A percentile compares a stretch with the other conserved stretches of the same genome.
Evolutionary conservation across 2,797 vertebrate species (phyloP).

Genomic region (Anniella stebbinsi): DNA sequence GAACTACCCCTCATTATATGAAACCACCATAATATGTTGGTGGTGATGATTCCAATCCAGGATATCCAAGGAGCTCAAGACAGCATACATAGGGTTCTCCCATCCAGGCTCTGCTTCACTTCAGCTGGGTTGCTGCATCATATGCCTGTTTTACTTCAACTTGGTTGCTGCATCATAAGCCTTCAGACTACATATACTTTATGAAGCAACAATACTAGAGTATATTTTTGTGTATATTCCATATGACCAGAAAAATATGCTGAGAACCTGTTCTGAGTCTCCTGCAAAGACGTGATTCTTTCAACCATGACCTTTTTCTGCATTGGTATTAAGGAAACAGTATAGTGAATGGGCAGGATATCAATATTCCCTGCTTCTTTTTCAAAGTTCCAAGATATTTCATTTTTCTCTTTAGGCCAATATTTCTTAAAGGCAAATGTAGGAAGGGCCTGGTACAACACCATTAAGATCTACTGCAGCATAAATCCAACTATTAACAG

Average conservation of each 20-base stretch:
- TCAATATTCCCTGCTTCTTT: neutral
- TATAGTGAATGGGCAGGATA: fast-evolving
- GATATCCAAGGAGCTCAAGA: neutral
- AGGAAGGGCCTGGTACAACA: neutral
- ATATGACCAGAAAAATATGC: neutral
- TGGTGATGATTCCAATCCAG: neutral
- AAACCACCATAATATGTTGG: neutral
- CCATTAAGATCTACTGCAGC: neutral
- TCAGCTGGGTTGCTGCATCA: neutral
- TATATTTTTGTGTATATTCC: neutral
- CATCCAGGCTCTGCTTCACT: neutral
- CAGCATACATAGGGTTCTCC: neutral
- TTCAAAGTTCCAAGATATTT: fast-evolving
- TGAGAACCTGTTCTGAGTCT: neutral
- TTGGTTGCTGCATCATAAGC: neutral
- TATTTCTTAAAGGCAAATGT: neutral
- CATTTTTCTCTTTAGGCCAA: fast-evolving
- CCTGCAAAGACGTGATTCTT: constrained; percentile 75
- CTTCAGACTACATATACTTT: neutral
- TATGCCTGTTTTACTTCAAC: neutral
- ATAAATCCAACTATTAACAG: constrained; percentile 1
- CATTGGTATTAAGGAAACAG: constrained; percentile 5
- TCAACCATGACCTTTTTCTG: constrained; percentile 59
- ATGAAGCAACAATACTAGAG: neutral
- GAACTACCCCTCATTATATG: neutral